These are phyloP conservation scores for Eulimnadia texana DNA, from an alignment of 1,140 invertebrate genomes.

Conservation along the genomic window DNA sequence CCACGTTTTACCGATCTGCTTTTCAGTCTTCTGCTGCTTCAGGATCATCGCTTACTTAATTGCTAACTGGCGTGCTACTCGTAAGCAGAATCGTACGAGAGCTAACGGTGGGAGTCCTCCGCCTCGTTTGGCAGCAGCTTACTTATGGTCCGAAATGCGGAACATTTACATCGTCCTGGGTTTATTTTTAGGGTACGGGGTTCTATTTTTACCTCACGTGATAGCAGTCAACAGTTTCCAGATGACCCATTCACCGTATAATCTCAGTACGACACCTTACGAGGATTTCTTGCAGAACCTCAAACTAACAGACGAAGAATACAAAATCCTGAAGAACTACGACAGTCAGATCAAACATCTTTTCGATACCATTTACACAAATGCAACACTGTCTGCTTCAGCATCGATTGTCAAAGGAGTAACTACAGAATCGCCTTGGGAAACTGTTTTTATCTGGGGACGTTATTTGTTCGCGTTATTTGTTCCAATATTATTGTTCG, in stretches of 20 bases:
- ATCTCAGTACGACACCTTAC: neutral
- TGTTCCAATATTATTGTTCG: neutral
- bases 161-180: neutral
- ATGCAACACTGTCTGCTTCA: neutral
- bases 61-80: neutral
- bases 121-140: neutral
- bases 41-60: neutral
- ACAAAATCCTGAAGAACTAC: neutral
- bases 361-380: neutral
- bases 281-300: neutral
- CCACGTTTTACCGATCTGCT: neutral
- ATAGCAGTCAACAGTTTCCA: neutral
- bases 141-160: neutral
- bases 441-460: neutral
- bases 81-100: neutral
- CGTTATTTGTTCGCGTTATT: neutral
- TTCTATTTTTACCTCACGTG: neutral
- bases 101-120: neutral
- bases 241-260: neutral
- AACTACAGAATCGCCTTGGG: neutral
- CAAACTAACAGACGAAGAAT: neutral
- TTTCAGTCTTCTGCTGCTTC: neutral
- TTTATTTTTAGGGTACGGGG: neutral
- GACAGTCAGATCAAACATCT: neutral
- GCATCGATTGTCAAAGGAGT: neutral